Base-by-base conservation (phyloP, 2,888 invertebrate species). In the Drosophila histrio region DNA sequence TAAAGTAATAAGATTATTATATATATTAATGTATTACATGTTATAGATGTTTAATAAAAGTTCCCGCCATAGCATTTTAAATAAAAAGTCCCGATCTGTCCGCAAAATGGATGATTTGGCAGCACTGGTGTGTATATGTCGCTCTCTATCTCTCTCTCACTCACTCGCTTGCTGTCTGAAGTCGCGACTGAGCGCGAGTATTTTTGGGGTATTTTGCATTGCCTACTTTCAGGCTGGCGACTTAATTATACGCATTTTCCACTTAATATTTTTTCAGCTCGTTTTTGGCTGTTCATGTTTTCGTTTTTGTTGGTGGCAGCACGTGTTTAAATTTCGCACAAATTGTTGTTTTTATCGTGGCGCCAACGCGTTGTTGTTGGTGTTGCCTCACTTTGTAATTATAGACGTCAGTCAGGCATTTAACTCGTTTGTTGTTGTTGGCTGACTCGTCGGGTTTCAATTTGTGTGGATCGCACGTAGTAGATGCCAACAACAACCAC, bases 321-420 rank as follows among this genome's bases (percentile, higher is more conserved):
- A 80, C 77, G 70, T 81, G 81, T 76, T 87, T 72, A 66, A 80
- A 80, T 66, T 71, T 72, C 65, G 58, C 69, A 57, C 60, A 63
- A 67, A 72, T 65, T 67, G 72, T 70, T 73, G 81, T 69, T 85
- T 66, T 65, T 62, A 43, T 38, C 43, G 47, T 26, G 52, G 54
- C 22, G 46, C 13, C 30, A 38, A 22, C 26, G 46, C 47, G 58
- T 47, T 59, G 61, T 17, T 60, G 19, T 36, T 60, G 62, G 38
- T 69, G 41, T 36, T 62, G 63, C 21, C 57, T 64, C 84, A 72
- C 66, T 81, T 84, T 83, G 81, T 87, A 83, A 83, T 83, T 83
- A 87, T 83, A 87, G 87, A 87, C 83, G 83, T 83, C 87, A 83
- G 87, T 83, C 83, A 83, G 85, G 85, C 83, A 87, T 83, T 83